Evolutionary conservation across 2,113 vertebrate genomes (phyloP).

Genomic region (Casuarius casuarius): DNA sequence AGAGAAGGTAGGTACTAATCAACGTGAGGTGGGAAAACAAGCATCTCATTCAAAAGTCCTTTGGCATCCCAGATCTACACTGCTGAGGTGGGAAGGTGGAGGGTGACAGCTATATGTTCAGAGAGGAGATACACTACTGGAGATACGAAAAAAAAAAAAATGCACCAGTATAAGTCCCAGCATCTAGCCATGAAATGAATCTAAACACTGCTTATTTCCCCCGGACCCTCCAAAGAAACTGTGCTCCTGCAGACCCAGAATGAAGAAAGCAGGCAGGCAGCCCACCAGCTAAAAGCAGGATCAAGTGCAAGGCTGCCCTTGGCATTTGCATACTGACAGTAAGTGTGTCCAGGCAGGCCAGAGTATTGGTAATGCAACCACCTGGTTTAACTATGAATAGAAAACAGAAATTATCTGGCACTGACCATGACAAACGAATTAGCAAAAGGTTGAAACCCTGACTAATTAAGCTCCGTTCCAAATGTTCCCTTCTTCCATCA

Average conservation of each 20-base stretch:
- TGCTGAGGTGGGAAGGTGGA: neutral
- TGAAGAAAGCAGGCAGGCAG: neutral
- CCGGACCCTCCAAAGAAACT: neutral
- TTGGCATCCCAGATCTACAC: neutral
- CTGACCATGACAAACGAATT: neutral
- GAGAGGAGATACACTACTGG: neutral
- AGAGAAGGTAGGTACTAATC: neutral
- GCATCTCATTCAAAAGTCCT: neutral
- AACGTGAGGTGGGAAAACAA: neutral
- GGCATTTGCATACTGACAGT: fast-evolving
- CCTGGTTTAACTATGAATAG: neutral
- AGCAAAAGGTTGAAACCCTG: neutral
- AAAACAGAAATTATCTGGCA: neutral
- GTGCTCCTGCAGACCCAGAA: neutral
- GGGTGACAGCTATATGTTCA: neutral
- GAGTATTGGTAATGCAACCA: fast-evolving
- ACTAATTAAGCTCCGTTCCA: neutral
- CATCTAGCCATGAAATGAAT: neutral
- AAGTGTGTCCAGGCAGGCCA: neutral
- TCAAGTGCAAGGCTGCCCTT: neutral
- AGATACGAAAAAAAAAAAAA: neutral
- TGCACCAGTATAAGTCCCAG: neutral
- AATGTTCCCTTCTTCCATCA: neutral
- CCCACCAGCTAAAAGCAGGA: neutral
- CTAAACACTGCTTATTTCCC: neutral